Percentiles rank a stretch among this genome's conserved stretches.
These are phyloP conservation scores for Nephrotoma guestfalica DNA, from an alignment of 2,888 invertebrate species.

Conservation along the genomic window DNA sequence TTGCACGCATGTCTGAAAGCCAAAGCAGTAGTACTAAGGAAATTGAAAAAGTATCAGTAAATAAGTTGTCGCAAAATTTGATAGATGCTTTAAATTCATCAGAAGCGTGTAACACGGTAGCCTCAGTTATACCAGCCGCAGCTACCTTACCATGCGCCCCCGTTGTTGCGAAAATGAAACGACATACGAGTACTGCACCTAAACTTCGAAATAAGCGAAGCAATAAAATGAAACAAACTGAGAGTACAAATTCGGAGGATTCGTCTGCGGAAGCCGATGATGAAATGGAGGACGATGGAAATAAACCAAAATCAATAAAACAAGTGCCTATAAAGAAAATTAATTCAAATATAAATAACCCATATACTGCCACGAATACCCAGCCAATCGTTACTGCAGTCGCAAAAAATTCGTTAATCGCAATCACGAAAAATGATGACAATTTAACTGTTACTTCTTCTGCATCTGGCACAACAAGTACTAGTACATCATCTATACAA, in stretches of 20 bases:
- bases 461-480: background rate
- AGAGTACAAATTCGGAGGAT: slow-evolving; percentile 36
- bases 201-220: slow-evolving; percentile 22
- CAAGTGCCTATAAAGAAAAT: slow-evolving; percentile 3
- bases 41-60: background rate
- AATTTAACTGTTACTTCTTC: background rate
- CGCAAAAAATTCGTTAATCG: background rate
- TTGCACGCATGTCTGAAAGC: background rate
- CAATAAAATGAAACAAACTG: slow-evolving; percentile 19
- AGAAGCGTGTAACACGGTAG: background rate
- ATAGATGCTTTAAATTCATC: background rate
- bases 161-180: background rate
- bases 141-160: background rate
- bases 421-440: background rate
- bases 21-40: background rate
- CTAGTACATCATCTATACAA: background rate
- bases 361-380: background rate
- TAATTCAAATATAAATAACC: background rate
- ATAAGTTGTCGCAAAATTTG: background rate
- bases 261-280: slow-evolving; percentile 51
- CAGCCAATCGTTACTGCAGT: background rate
- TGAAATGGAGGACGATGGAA: slow-evolving; percentile 38
- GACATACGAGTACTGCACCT: slow-evolving; percentile 18
- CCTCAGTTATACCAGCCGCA: background rate
- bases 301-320: background rate